Evolutionary conservation across 1,140 invertebrate species (phyloP).

Genomic region (Drosophila sp.): DNA sequence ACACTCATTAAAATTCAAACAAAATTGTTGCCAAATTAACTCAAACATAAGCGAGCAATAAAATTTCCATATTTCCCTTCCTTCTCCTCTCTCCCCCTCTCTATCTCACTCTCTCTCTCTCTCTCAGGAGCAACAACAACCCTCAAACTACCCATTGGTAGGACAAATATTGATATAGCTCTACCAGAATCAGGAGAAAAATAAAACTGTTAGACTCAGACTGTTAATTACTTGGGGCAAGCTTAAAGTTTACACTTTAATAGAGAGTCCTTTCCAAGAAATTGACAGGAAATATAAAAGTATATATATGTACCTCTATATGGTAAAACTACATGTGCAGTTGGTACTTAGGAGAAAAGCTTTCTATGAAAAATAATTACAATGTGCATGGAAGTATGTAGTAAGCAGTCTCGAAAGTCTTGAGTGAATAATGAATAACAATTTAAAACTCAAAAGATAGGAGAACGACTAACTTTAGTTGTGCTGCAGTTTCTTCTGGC

Average conservation of each 20-base stretch:
- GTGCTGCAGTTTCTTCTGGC: not conserved
- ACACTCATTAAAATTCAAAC: slow-evolving; percentile 81
- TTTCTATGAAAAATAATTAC: slow-evolving; percentile 27
- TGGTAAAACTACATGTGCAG: not conserved
- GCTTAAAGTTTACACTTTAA: slow-evolving; percentile 49
- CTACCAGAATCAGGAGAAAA: slow-evolving; percentile 17
- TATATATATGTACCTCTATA: not conserved
- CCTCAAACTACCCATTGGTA: slow-evolving; percentile 55
- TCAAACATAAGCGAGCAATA: slow-evolving; percentile 81
- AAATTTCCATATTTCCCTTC: slow-evolving; percentile 77
- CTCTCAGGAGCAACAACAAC: slow-evolving; percentile 42
- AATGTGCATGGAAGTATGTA: slow-evolving; percentile 6
- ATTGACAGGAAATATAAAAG: not conserved
- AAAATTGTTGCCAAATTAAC: slow-evolving; percentile 82
- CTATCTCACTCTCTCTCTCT: not conserved
- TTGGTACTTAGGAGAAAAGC: slow-evolving; percentile 3
- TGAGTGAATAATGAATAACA: slow-evolving; percentile 21
- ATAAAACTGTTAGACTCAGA: slow-evolving; percentile 39
- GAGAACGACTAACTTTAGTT: not conserved
- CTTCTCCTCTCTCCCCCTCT: slow-evolving; percentile 5
- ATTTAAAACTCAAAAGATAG: not conserved
- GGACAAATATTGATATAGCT: slow-evolving; percentile 74
- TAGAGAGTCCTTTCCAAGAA: not conserved
- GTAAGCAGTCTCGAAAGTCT: slow-evolving; percentile 8
- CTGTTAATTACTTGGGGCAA: slow-evolving; percentile 70